Evolutionary conservation across 2,888 invertebrate genomes (phyloP).

Genomic region (Sinopyrophorus schimmeli): DNA sequence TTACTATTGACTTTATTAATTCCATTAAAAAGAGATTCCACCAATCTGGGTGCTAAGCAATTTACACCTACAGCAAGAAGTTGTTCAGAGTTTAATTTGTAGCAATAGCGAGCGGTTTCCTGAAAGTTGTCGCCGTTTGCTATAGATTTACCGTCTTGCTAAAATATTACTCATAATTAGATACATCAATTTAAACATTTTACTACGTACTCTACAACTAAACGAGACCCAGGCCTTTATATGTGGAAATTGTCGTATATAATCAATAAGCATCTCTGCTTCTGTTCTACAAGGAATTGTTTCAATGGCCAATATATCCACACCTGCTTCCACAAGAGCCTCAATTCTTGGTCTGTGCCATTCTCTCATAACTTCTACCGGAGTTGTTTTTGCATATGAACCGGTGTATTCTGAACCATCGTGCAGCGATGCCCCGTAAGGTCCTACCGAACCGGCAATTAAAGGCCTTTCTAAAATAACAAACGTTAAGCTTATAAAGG

Average conservation of each 20-base stretch:
- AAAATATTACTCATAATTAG: too few species aligned
- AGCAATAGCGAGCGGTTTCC: constrained; percentile 72
- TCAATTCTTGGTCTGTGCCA: constrained; percentile 86
- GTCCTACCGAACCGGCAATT: constrained; percentile 88
- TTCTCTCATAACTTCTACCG: constrained; percentile 66
- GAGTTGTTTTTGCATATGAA: constrained; percentile 69
- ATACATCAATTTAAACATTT: background rate
- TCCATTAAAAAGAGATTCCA: constrained; percentile 63
- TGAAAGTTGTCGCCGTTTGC: constrained; percentile 82
- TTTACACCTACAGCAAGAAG: constrained; percentile 88
- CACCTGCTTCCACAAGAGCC: constrained; percentile 77
- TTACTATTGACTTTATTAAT: constrained; percentile 58
- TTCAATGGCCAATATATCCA: constrained; percentile 86
- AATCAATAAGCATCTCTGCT: constrained; percentile 78
- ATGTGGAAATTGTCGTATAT: constrained; percentile 77
- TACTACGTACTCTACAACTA: constrained; percentile 72
- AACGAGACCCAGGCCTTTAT: constrained; percentile 86
- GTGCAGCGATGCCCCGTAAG: constrained; percentile 87
- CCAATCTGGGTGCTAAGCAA: constrained; percentile 73
- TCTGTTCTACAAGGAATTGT: constrained; percentile 87
- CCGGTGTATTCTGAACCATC: constrained; percentile 96
- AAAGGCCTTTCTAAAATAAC: constrained; percentile 58
- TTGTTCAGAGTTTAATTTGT: constrained; percentile 63
- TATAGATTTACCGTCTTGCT: constrained; percentile 65
- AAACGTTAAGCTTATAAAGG: constrained; percentile 3